phyloP scores from a whole-genome alignment of 2,797 vertebrate species.

The Pachyuromys duprasi region DNA sequence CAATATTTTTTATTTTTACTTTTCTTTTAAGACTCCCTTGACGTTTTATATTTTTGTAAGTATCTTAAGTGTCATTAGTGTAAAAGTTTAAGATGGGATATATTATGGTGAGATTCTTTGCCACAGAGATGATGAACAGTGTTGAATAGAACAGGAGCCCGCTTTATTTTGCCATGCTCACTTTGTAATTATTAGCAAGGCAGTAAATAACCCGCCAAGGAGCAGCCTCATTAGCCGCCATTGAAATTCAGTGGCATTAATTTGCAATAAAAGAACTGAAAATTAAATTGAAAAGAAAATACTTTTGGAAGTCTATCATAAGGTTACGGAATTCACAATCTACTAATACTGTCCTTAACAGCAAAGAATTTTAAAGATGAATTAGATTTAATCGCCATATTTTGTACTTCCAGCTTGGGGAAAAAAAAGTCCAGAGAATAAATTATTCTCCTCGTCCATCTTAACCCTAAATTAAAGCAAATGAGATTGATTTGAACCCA shows the following conservation, averaged over 20 bases:
- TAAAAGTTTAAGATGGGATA: constrained; percentile 45
- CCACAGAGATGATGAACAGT: constrained; percentile 57
- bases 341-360: not conserved
- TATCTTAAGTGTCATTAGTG: constrained; percentile 23
- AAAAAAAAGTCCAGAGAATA: not conserved
- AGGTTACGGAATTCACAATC: constrained; percentile 71
- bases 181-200: constrained; percentile 78
- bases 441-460: constrained; percentile 31
- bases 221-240: constrained; percentile 76
- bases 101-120: constrained; percentile 39
- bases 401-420: constrained; percentile 36
- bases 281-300: constrained; percentile 78
- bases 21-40: not conserved
- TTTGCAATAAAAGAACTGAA: constrained; percentile 79
- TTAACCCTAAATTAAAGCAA: constrained; percentile 67
- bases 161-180: constrained; percentile 66
- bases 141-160: constrained; percentile 69
- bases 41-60: not conserved
- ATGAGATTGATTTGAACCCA: not conserved
- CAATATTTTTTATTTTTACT: constrained; percentile 18
- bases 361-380: constrained; percentile 43
- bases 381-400: constrained; percentile 57
- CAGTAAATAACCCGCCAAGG: constrained; percentile 72
- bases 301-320: constrained; percentile 63
- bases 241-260: constrained; percentile 75